Conservation (phyloP, 2,113 vertebrate genomes). For the Axis porcinus region DNA sequence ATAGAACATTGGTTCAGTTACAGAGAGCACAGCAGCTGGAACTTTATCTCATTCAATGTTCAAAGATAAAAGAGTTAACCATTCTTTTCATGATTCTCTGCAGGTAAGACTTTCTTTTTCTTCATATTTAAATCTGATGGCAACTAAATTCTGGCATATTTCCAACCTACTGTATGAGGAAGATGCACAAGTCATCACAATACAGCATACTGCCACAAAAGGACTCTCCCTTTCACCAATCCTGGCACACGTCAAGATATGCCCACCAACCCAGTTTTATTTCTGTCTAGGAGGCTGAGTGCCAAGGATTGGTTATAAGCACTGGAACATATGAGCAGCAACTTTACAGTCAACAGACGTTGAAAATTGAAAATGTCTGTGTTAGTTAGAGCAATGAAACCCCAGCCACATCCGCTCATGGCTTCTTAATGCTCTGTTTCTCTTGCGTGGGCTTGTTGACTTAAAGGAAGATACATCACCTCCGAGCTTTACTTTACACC, state of each 20-base stretch:
- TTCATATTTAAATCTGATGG: background rate
- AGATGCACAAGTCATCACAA: background rate
- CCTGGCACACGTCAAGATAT: background rate
- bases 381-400: slow-evolving; percentile 23
- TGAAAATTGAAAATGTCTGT: slow-evolving; percentile 98
- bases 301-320: slow-evolving; percentile 92
- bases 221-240: background rate
- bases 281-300: slow-evolving; percentile 80
- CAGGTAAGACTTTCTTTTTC: background rate
- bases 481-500: background rate
- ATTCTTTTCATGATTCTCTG: background rate
- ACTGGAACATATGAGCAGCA: slow-evolving; percentile 96
- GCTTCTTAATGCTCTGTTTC: background rate
- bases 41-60: background rate
- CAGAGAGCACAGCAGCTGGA: background rate
- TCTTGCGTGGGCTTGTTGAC: background rate
- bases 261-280: background rate
- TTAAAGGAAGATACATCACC: background rate
- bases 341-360: slow-evolving; percentile 92
- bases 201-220: background rate
- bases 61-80: background rate
- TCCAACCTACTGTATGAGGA: background rate
- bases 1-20: background rate
- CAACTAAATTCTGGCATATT: background rate
- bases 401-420: background rate